These are phyloP conservation scores for Ectemnius lituratus DNA, from an alignment of 2,888 invertebrate species.

Conservation along the genomic window DNA sequence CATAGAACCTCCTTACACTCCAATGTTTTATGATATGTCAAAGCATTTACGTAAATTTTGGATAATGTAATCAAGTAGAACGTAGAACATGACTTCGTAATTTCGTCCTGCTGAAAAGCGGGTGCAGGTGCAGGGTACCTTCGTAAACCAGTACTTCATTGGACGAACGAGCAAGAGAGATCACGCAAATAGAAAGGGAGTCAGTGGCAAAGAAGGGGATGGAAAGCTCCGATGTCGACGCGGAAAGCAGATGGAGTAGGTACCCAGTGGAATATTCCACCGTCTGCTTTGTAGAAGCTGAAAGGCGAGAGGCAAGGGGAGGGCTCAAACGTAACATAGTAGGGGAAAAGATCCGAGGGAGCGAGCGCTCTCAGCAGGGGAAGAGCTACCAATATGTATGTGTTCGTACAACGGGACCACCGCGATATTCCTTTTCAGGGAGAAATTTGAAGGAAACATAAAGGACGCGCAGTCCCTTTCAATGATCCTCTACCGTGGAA, in stretches of 20 bases:
- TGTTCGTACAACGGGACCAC: neutral
- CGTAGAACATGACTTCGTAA: no score
- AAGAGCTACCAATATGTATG: constrained; percentile 1
- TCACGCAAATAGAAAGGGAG: constrained; percentile 12
- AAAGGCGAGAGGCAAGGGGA: constrained; percentile 21
- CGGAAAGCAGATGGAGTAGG: constrained; percentile 63
- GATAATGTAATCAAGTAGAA: no score
- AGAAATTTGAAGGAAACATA: constrained; percentile 4
- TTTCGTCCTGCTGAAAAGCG: neutral
- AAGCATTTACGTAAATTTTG: no score
- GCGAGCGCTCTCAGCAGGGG: neutral
- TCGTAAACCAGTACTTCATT: neutral
- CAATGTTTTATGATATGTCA: no score
- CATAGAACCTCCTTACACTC: no score
- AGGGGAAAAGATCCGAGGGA: constrained; percentile 18
- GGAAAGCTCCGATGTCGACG: constrained; percentile 1
- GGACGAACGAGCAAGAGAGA: constrained; percentile 11
- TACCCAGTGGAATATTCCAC: constrained; percentile 66
- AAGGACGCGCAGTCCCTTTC: neutral
- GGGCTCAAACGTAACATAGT: constrained; percentile 23
- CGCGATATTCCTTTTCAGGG: constrained; percentile 11
- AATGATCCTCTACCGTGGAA: no score
- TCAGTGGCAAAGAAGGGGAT: neutral
- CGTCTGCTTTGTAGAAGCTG: constrained; percentile 52
- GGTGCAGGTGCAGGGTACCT: neutral